Base-by-base conservation (phyloP, 2,888 invertebrate genomes). In the Orchestes rusci region DNA sequence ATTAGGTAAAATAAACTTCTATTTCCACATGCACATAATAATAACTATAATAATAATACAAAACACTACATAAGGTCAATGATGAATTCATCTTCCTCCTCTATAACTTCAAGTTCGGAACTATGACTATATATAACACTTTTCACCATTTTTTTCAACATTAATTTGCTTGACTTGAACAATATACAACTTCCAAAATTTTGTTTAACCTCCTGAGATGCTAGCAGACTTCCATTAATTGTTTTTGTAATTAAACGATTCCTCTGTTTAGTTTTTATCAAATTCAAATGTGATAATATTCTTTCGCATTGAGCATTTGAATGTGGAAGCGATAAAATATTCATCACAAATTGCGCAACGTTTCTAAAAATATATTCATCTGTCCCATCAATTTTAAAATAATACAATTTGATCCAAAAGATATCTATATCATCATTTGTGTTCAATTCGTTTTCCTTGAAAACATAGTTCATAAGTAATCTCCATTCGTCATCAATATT, bases 401-500 rank as follows among this genome's bases (percentile, higher is more conserved):
- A 3, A 19, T 4, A 33, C 16, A 20, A 4, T 23, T 36, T 36
- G 3, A 36, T 7, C 36, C 36, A 36, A 19, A 36, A 36, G n/a
- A 4, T 36, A 36, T 36, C 36, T 19, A 36, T 36, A 16, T 36
- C 23, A 19, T 36, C 36, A 16, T 36, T 36, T 13, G 19, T 17
- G 15, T 23, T 20, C 5, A 20, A 19, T 36, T 36, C 32, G 16
- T 13, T 36, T 19, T 36, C 36, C 19, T 36, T 36, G n/a, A 36
- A 36, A 18, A n/a, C 36, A 23, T 20, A 18, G 3, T 36, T 36
- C 12, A 20, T 15, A 7, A 36, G 17, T 19, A 36, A 36, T 4
- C 36, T n/a, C 19, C 36, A 36, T 36, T 36, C 36, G n/a, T 36
- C n/a, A 16, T 36, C 19, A 19, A 19, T 36, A 19, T 36, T 3